Evolutionary conservation across 2,797 vertebrate species (phyloP), one percentile per base, ranked within the genome.

Genomic region (Sebastes cheni): DNA sequence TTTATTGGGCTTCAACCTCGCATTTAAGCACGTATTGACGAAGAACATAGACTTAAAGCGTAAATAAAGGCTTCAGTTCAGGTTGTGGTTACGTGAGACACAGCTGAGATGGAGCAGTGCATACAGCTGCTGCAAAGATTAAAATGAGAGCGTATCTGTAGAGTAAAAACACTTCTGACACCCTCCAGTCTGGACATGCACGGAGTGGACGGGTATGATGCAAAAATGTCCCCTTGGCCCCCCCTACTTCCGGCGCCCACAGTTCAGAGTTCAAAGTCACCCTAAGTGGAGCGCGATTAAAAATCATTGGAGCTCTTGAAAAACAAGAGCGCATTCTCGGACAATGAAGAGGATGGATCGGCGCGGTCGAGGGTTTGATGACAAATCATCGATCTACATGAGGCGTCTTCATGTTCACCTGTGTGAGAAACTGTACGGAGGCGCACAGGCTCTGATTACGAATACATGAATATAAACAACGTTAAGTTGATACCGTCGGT

Each of bases 201-300:
- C 14, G 14, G 39, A 7, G 39, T 16, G 1, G 39, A 42, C 39
- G 1, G 39, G 39, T 3, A 42, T 42, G 39, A 42, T 42, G 14
- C 14, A 42, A 42, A 42, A 42, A 39, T 39, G 11, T 12, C 4
- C 36, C 36, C 36, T 12, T 39, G 11, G 36, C 14, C 42, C 42
- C 16, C 16, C 42, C 42, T 46, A 46, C 16, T 46, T 46, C 42
- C 16, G 42, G 42, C 42, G 1, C 42, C 42, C 42, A 46, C 0
- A 7, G 42, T 46, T 46, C 42, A 94, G 89, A 93, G 93, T 93
- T 95, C 93, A 96, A 96, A 95, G 93, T 94, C 93, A 92, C 71
- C 74, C 76, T 90, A 89, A 94, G 92, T 78, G 90, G 73, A 86
- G 84, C 60, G 59, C 88, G 91, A 92, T 88, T 86, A 89, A 92